Percentiles rank a stretch among this genome's conserved stretches.
Evolutionary conservation across 2,888 invertebrate genomes (phyloP).

Genomic region (Tuta absoluta): DNA sequence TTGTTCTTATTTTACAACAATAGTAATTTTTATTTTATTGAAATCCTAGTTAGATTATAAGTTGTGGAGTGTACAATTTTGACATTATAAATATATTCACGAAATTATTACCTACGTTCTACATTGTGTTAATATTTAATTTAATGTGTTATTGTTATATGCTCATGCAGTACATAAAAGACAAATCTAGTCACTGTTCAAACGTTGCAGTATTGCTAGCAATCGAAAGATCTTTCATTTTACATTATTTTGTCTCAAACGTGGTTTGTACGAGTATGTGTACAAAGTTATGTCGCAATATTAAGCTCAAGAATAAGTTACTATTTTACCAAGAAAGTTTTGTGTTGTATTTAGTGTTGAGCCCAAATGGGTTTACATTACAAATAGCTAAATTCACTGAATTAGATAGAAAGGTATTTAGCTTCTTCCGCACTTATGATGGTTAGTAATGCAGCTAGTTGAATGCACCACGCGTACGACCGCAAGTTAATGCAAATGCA

Average conservation of each 20-base stretch:
- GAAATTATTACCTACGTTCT: not conserved
- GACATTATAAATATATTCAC: not conserved
- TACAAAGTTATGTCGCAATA: not conserved
- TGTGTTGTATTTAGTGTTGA: not conserved
- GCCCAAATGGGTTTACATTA: constrained; percentile 3
- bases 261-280: not conserved
- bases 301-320: not conserved
- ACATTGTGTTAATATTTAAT: not conserved
- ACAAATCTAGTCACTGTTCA: constrained; percentile 23
- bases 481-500: too few relatives aligned
- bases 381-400: constrained; percentile 2
- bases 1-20: not conserved
- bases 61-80: not conserved
- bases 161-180: constrained; percentile 14
- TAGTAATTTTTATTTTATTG: not conserved
- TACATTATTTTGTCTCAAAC: not conserved
- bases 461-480: too few relatives aligned
- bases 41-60: not conserved
- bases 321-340: not conserved
- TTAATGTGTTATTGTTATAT: not conserved
- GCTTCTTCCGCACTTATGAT: too few relatives aligned
- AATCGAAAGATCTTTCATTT: not conserved
- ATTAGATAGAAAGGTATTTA: too few relatives aligned
- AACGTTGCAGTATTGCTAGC: constrained; percentile 16
- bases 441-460: too few relatives aligned